Conservation (phyloP, 2,797 vertebrate genomes). For the Galago senegalensis region DNA sequence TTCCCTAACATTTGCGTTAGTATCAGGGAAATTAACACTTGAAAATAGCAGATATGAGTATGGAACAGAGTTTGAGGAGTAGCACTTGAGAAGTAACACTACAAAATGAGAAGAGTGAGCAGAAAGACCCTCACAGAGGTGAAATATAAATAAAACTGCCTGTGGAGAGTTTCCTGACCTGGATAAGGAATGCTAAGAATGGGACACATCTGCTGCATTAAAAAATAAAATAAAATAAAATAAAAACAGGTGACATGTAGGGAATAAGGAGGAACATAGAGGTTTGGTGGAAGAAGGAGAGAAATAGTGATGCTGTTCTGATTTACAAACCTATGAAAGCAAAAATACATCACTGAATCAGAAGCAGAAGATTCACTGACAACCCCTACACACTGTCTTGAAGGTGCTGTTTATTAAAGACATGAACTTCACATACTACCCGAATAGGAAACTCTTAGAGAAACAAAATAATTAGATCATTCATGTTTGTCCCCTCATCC, state of each 20-base stretch:
- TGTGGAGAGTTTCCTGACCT: background rate
- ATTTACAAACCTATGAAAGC: background rate
- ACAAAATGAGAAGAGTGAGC: background rate
- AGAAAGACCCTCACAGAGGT: background rate
- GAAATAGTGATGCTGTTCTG: background rate
- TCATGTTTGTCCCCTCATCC: background rate
- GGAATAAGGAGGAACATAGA: background rate
- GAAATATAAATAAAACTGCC: background rate
- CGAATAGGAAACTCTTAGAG: background rate
- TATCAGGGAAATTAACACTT: background rate
- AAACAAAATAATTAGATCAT: background rate
- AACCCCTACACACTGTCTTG: background rate
- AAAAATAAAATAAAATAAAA: background rate
- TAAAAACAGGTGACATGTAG: background rate
- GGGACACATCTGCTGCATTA: background rate
- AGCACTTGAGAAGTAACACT: background rate
- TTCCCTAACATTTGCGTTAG: background rate
- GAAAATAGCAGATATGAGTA: background rate
- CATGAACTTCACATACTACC: background rate
- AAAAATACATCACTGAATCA: background rate
- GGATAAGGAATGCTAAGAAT: background rate
- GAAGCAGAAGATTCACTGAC: background rate
- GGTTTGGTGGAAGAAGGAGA: background rate
- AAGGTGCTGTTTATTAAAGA: background rate
- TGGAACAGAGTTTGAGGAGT: background rate